Base-by-base conservation (phyloP, 1,140 invertebrate genomes). In the Pogonognathellus flavescens region DNA sequence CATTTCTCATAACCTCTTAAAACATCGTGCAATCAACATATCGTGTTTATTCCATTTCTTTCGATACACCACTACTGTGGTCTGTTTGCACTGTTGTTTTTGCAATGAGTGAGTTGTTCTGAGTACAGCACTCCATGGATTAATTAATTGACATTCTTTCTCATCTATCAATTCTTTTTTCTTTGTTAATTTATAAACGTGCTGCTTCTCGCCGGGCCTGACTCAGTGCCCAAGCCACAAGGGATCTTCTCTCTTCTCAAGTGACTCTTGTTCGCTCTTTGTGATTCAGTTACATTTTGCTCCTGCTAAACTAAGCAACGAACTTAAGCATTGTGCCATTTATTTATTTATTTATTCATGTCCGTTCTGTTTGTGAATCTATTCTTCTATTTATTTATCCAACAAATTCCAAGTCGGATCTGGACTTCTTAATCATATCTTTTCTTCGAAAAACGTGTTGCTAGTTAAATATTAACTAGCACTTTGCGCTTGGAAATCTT, bases 21-120 rank as follows among this genome's bases (percentile, higher is more conserved):
- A 82, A 62, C 84, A 41, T 85, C 84, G 31, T 85, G 20, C 83
- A 81, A 82, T 70, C 55, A 85, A 85, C 84, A 82, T 59, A 49
- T 62, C 18, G 18, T 76, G 31, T 76, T 25, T 31, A 25, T 76
- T 76, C 31, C n/a, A 31, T 76, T 76, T n/a, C 13, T n/a, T 31
- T 76, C 41, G 16, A n/a, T 41, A 31, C 53, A 57, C 53, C 66
- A 31, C 25, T 72, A 1, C 25, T 22, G 22, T 70, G 16, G 66
- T 70, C 66, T 41, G 31, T 57, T 57, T 16, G 66, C 66, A 25
- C 25, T 13, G 62, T 49, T 72, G 41, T 41, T 50, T 49, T 41
- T 20, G 62, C 62, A 25, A 25, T 66, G 18, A 76, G 70, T 76
- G 31, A 76, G 70, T 76, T 6, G 1, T 6, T 41, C 31, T 41